Evolutionary conservation across 2,888 invertebrate species (phyloP).

Genomic region (Heliconius erato): DNA sequence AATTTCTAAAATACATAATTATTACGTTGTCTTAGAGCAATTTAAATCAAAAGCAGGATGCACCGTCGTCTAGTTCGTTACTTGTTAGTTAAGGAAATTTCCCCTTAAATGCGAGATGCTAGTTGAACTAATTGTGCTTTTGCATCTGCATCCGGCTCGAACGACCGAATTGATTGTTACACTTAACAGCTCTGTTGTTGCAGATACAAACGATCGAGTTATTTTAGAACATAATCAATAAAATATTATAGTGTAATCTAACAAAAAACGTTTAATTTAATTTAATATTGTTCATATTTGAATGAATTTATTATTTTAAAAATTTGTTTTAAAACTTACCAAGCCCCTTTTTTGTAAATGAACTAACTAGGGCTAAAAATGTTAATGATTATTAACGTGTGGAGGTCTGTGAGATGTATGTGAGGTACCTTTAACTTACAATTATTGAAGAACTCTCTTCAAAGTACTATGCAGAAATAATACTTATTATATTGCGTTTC

Average conservation of each 20-base stretch:
- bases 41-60: conserved; percentile 1
- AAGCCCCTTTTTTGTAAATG: no score
- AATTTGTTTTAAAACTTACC: no score
- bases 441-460: no score
- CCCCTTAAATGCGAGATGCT: conserved; percentile 10
- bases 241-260: background rate
- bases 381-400: no score
- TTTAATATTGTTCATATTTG: background rate
- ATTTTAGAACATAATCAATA: background rate
- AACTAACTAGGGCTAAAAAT: no score
- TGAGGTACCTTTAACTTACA: no score
- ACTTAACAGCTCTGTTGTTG: conserved; percentile 4
- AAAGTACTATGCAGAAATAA: no score
- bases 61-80: conserved; percentile 11
- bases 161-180: conserved; percentile 23
- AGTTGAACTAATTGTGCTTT: conserved; percentile 29
- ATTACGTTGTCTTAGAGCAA: background rate
- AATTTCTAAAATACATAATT: background rate
- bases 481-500: no score
- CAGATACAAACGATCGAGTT: background rate
- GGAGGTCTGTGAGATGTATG: no score
- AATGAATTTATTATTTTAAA: no score
- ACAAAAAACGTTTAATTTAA: background rate
- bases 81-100: conserved; percentile 25
- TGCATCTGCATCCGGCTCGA: conserved; percentile 28